Evolutionary conservation across 2,888 invertebrate genomes (phyloP).

Genomic region (Cephus pulcher): DNA sequence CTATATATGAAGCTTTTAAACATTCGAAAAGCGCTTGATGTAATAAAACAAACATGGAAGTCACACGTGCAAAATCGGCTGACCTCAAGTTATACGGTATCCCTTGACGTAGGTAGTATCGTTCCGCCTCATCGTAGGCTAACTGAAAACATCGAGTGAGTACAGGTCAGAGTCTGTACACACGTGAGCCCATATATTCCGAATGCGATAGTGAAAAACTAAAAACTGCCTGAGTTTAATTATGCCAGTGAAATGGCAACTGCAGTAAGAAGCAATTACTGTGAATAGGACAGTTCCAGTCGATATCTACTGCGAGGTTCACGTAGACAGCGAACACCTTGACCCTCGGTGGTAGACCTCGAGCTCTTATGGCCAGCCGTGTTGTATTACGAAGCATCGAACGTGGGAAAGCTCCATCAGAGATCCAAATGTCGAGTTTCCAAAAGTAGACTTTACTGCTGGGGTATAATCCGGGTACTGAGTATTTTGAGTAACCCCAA

Average conservation of each 20-base stretch:
- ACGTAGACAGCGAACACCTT: background rate
- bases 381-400: background rate
- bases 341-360: background rate
- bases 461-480: background rate
- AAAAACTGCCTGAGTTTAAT: background rate
- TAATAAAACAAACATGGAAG: background rate
- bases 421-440: no score
- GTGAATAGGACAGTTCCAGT: background rate
- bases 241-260: background rate
- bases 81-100: background rate
- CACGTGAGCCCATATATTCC: background rate
- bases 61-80: background rate
- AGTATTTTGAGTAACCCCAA: background rate
- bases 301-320: background rate
- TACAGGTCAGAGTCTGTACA: background rate
- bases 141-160: background rate
- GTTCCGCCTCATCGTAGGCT: no score
- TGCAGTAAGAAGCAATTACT: background rate
- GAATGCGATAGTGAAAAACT: background rate
- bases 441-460: background rate
- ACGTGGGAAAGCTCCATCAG: background rate
- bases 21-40: background rate
- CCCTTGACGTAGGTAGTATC: background rate
- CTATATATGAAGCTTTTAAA: background rate
- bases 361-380: background rate